These are phyloP conservation scores for Ptychobarbus kaznakovi DNA, from an alignment of 2,797 vertebrate genomes.

Conservation along the genomic window DNA sequence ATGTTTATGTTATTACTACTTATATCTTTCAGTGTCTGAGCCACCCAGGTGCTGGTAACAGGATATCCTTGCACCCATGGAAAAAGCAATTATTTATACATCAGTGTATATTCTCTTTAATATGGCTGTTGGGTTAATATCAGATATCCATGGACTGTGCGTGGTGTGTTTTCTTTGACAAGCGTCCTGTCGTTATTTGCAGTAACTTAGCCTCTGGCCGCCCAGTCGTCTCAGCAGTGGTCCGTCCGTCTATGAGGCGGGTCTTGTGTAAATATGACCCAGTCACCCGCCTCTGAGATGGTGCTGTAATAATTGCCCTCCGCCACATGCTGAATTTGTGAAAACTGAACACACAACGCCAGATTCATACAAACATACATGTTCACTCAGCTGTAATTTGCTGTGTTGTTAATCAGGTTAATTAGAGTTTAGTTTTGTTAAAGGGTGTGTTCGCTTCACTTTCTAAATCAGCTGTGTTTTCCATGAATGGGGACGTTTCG, in stretches of 20 bases:
- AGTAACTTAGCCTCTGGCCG: neutral
- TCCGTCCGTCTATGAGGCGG: constrained; percentile 32
- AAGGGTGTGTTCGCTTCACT: constrained; percentile 15
- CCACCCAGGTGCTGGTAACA: constrained; percentile 41
- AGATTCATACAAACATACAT: constrained; percentile 16
- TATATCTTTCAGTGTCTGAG: constrained; percentile 37
- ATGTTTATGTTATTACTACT: constrained; percentile 26
- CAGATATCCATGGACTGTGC: constrained; percentile 36
- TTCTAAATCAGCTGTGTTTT: neutral
- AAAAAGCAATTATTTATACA: constrained; percentile 50
- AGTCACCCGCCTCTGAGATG: constrained; percentile 13
- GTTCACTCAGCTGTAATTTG: constrained; percentile 34
- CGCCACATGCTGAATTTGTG: constrained; percentile 25
- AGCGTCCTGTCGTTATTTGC: constrained; percentile 53
- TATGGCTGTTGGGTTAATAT: constrained; percentile 52
- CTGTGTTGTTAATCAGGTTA: constrained; percentile 12
- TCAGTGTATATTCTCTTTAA: constrained; percentile 51
- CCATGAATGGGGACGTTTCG: constrained; percentile 10
- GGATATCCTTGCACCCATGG: constrained; percentile 29
- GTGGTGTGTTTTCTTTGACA: constrained; percentile 59
- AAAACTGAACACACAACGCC: constrained; percentile 36
- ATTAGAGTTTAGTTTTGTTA: constrained; percentile 1
- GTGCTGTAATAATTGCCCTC: constrained; percentile 11
- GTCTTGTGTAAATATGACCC: constrained; percentile 30
- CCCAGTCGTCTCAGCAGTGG: constrained; percentile 39